These are phyloP conservation scores for Microplitis mediator DNA, from an alignment of 1,140 invertebrate species.

Conservation along the genomic window DNA sequence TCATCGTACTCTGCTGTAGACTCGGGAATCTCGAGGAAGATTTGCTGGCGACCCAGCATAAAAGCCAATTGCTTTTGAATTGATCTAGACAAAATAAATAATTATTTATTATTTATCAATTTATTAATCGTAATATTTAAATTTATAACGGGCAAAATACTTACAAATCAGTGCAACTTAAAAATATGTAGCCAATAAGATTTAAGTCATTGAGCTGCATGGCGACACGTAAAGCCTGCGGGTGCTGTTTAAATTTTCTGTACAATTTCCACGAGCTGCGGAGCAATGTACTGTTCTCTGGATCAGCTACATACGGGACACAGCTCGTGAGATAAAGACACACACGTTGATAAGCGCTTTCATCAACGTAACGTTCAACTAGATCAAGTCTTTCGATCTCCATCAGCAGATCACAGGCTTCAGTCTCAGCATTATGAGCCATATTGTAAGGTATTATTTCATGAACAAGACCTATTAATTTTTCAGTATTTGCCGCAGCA, in stretches of 20 bases:
- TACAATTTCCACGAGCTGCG: constrained; percentile 88
- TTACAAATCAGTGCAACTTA: constrained; percentile 85
- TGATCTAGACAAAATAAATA: constrained; percentile 65
- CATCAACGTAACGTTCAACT: constrained; percentile 89
- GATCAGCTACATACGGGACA: constrained; percentile 97
- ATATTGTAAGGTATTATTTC: constrained; percentile 97
- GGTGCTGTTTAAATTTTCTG: constrained; percentile 90
- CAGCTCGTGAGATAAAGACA: constrained; percentile 97
- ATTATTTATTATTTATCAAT: constrained; percentile 1
- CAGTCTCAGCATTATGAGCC: constrained; percentile 98
- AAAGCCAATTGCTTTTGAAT: constrained; percentile 96
- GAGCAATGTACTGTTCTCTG: constrained; percentile 90
- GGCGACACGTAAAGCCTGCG: constrained; percentile 91
- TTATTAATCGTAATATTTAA: background rate
- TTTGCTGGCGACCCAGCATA: constrained; percentile 96
- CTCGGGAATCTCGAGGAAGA: constrained; percentile 79
- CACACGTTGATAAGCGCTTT: constrained; percentile 90
- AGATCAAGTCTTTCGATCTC: constrained; percentile 95
- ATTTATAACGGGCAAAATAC: constrained; percentile 50
- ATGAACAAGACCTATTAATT: constrained; percentile 77
- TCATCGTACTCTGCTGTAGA: constrained; percentile 83
- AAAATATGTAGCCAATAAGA: constrained; percentile 86
- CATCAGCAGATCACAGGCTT: constrained; percentile 98
- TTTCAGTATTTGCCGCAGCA: constrained; percentile 66
- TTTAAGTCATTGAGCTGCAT: constrained; percentile 92